phyloP scores from a whole-genome alignment of 2,888 invertebrate genomes.

The Ariolimax columbianus region DNA sequence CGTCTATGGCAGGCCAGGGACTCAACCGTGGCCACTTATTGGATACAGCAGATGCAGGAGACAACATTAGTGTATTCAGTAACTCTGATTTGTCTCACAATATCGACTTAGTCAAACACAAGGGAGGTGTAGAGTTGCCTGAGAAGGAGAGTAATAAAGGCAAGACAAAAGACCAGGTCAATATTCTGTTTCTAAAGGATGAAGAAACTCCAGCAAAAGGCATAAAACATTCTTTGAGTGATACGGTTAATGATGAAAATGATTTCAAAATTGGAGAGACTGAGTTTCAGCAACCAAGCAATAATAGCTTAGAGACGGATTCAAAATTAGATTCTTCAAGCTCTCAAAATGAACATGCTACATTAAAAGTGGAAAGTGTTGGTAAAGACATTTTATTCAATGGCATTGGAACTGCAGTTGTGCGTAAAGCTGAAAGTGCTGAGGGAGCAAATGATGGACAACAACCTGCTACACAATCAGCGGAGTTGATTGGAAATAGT shows the following conservation, averaged over 20 bases:
- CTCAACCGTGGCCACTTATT: conserved; percentile 28
- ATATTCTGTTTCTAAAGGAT: neutral
- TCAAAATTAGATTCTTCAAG: neutral
- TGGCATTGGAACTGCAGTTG: too few relatives aligned
- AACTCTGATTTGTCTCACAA: conserved; percentile 39
- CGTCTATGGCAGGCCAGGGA: conserved; percentile 76
- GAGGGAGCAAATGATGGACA: neutral
- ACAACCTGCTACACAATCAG: neutral
- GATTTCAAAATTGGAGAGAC: neutral
- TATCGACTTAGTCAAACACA: neutral
- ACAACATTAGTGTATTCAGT: conserved; percentile 49
- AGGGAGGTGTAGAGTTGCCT: neutral
- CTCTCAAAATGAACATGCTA: neutral
- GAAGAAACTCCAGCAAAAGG: neutral
- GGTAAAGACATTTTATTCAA: neutral
- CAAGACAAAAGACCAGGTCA: neutral
- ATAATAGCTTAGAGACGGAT: neutral
- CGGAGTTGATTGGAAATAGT: too few relatives aligned
- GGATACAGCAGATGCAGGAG: conserved; percentile 41
- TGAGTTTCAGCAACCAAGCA: neutral
- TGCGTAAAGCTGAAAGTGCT: neutral
- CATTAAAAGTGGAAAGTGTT: neutral
- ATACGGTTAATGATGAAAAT: neutral
- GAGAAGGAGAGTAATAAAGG: neutral
- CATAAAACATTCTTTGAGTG: neutral